Evolutionary conservation across 2,113 vertebrate species (phyloP), one percentile per base, ranked within the genome.

Genomic region (Pongo abelii): DNA sequence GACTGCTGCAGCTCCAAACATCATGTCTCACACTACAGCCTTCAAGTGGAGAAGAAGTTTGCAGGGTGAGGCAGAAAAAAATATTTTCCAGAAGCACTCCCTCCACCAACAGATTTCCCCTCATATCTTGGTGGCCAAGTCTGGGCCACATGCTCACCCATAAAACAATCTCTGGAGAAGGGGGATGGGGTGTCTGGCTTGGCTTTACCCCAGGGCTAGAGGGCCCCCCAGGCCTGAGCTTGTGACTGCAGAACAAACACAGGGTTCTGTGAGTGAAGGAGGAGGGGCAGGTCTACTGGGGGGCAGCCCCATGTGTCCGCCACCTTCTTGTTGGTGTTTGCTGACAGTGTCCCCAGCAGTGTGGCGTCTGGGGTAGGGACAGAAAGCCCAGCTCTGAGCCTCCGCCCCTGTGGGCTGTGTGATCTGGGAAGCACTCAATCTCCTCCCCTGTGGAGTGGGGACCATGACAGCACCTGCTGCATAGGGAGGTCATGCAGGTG

Each of bases 401-500:
- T 38, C 27, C 64, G 30, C 8, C 35, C 23, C 2, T 38, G 1
- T 0, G 1, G 50, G 38, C 91, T 0, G 0, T 52, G 67, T 59
- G 59, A 40, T 57, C 70, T 1, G 6, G 35, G 35, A 43, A 40
- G 50, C 23, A 17, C 7, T 27, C 8, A 4, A 52, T 18, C 40
- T 18, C 55, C 7, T 17, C 2, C 61, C 8, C 5, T 61, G 5
- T 23, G 48, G n/a, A 32, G 1, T 11, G 6, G 43, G 38, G 18
- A 40, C 14, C 3, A 0, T 1, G 22, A 38, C 0, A 52, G 48
- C 13, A 40, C 5, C 40, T 70, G 64, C 8, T 18, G 0, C 0
- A 2, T 5, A 7, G 16, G 50, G 46, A 9, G 7, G 52, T 35
- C 0, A 2, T 32, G 74, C 50, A 16, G 23, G 46, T 40, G 67